Evolutionary conservation across 2,888 invertebrate species (phyloP).

Genomic region (Ligdia adustata): DNA sequence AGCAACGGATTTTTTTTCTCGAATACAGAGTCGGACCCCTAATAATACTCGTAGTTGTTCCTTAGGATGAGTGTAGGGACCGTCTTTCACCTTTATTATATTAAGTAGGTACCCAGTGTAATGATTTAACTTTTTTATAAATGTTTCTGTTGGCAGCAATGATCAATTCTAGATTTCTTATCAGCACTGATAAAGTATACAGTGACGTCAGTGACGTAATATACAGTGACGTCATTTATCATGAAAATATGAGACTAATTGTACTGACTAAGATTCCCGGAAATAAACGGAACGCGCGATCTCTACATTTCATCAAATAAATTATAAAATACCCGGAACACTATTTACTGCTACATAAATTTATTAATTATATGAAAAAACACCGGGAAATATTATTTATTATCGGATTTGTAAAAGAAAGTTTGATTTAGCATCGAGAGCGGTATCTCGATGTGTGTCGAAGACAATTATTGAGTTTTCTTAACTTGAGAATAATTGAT

Average conservation of each 20-base stretch:
- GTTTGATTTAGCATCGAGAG: constrained; percentile 2
- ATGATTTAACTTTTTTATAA: too few species aligned
- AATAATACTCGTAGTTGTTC: too few species aligned
- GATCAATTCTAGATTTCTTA: background rate
- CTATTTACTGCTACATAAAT: background rate
- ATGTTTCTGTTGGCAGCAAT: too few species aligned
- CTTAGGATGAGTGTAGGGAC: too few species aligned
- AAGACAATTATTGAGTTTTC: constrained; percentile 1
- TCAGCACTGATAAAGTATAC: background rate
- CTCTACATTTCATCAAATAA: constrained; percentile 6
- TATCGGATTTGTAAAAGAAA: background rate
- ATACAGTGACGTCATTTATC: background rate
- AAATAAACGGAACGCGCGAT: background rate
- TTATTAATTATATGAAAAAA: background rate
- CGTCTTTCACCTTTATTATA: too few species aligned
- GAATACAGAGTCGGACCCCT: too few species aligned
- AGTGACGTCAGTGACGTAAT: too few species aligned
- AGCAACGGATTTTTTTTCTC: too few species aligned
- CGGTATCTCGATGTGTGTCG: background rate
- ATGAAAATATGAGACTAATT: background rate
- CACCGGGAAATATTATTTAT: background rate
- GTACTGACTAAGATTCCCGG: constrained; percentile 1
- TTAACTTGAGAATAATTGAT: constrained; percentile 11
- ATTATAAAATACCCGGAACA: constrained; percentile 3
- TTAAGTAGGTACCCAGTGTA: too few species aligned